Evolutionary conservation across 2,888 invertebrate species (phyloP).

Genomic region (Notodonta dromedarius): DNA sequence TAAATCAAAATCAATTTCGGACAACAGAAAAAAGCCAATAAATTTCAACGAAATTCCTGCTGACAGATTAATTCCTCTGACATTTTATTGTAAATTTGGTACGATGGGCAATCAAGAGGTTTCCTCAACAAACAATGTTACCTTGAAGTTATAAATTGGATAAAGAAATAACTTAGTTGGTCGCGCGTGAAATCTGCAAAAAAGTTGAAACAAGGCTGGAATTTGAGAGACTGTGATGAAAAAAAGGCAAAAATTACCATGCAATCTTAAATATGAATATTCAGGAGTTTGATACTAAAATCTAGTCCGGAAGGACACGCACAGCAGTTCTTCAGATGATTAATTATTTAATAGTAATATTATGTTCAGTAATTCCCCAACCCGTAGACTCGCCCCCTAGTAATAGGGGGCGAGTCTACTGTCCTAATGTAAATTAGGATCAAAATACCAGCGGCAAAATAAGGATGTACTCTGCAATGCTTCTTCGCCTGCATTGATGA

Average conservation of each 20-base stretch:
- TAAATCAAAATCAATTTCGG: constrained; percentile 1
- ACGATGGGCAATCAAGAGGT: constrained; percentile 1
- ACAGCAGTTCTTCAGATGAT: no score
- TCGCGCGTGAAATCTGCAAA: constrained; percentile 3
- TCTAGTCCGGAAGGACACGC: no score
- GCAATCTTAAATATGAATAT: no score
- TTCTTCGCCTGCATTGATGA: no score
- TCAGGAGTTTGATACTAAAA: no score
- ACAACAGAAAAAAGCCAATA: background rate
- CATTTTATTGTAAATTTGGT: constrained; percentile 7
- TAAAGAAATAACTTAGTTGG: background rate
- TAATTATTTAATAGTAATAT: no score
- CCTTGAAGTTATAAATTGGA: constrained; percentile 1
- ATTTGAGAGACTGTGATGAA: background rate
- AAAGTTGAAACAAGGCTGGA: background rate
- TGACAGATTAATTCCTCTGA: constrained; percentile 2
- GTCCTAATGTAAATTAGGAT: no score
- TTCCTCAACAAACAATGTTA: constrained; percentile 1
- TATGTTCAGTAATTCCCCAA: no score
- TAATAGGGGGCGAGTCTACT: no score
- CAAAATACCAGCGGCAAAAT: no score
- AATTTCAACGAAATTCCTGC: background rate
- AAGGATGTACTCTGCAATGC: no score
- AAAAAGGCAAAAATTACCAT: background rate
- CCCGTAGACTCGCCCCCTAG: no score